phyloP scores from a whole-genome alignment of 2,888 invertebrate species.

The Hypercompe scribonia region DNA sequence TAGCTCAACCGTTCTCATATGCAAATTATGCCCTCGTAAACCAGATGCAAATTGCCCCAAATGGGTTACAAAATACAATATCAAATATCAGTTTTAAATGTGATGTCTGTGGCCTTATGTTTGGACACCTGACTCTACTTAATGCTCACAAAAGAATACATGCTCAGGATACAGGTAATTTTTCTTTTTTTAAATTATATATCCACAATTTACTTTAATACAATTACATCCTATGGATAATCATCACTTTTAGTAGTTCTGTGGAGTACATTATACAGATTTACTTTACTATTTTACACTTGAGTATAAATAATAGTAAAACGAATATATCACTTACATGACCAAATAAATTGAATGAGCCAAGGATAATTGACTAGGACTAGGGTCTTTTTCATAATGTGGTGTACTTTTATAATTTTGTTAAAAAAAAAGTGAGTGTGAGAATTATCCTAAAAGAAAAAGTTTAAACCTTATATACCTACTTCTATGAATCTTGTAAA shows the following conservation, averaged over 20 bases:
- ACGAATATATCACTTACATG: neutral
- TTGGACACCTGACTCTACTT: slow-evolving; percentile 92
- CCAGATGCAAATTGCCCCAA: slow-evolving; percentile 93
- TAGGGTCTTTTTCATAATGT: no score
- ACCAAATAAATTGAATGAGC: neutral
- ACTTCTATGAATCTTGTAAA: no score
- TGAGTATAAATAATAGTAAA: no score
- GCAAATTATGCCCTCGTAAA: slow-evolving; percentile 93
- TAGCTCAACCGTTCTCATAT: slow-evolving; percentile 91
- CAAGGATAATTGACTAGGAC: no score
- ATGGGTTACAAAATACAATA: slow-evolving; percentile 89
- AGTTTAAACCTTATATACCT: no score
- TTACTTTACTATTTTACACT: no score
- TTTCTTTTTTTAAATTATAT: neutral
- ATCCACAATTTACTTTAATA: neutral
- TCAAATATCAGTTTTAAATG: slow-evolving; percentile 95
- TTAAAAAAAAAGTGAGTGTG: no score
- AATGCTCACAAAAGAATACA: slow-evolving; percentile 95
- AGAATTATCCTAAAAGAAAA: no score
- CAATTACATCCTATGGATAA: neutral
- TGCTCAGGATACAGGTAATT: slow-evolving; percentile 86
- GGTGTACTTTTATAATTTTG: no score
- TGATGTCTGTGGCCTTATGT: slow-evolving; percentile 95
- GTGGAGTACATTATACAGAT: no score
- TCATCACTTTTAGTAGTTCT: neutral